Base-by-base conservation (phyloP, 2,888 invertebrate genomes). In the Pyrochroa serraticornis region DNA sequence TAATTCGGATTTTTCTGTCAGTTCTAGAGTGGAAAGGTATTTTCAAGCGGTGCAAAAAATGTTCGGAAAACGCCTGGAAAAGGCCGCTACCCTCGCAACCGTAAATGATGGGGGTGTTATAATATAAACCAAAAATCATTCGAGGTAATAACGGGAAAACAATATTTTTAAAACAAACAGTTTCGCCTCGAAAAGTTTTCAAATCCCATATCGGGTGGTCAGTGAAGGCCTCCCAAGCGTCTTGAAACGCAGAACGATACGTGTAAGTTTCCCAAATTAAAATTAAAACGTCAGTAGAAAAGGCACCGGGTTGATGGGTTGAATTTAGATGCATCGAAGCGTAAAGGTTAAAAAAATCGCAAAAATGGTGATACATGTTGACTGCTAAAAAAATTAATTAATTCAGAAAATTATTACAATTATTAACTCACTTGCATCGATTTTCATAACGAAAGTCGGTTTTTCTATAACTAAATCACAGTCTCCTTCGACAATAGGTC, bases 361-460 rank as follows among this genome's bases (percentile, higher is more conserved):
- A 99, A 80, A 97, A 98, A 82, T 99, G 98, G 79, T 99, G 98
- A 76, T 97, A 99, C 93, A 97, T 93, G 77, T 96, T 97, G 44
- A 95, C 92, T 78, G 92, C 94, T 93, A 84, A 68, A 87, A 87
- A 44, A 52, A 51, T 31, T 36, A 34, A 32, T 5, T 42, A 12
- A 49, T 34, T n/a, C n/a, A n/a, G n/a, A n/a, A n/a, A 22, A 22
- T 5, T 3, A 22, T 5, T 22, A 5, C 2, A 22, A 22, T 22
- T 22, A 22, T 22, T 5, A 31, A 84, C 87, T 82, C 84, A 95
- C 95, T 90, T 71, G 97, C 97, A 85, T 99, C 98, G 72, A 98
- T 88, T 83, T 98, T 98, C 89, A 97, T 92, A 44, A 98, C 86
- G 75, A 88, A 92, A n/a, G 95, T 95, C 50, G 97, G 97, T 79